Percentiles rank a stretch among this genome's conserved stretches.
Conservation (phyloP, 2,113 vertebrate species). For the Eptesicus fuscus region DNA sequence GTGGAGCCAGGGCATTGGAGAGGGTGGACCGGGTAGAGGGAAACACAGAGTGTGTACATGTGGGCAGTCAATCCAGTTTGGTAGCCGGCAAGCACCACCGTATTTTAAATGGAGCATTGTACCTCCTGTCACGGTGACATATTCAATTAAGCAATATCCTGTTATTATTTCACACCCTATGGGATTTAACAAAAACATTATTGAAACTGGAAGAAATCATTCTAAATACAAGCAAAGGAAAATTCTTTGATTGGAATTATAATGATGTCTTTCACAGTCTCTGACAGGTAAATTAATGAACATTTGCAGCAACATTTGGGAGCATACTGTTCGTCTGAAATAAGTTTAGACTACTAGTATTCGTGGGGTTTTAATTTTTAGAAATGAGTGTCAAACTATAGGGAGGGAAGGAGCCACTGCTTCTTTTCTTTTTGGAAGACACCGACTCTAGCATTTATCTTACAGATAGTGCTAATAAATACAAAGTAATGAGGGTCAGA, state of each 20-base stretch:
- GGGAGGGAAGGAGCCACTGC: neutral
- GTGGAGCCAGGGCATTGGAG: neutral
- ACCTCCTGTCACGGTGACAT: conserved; percentile 34
- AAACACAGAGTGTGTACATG: neutral
- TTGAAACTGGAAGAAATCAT: conserved; percentile 62
- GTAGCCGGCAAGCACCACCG: neutral
- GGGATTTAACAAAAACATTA: conserved; percentile 66
- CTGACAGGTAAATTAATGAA: conserved; percentile 63
- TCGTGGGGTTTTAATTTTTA: conserved; percentile 14
- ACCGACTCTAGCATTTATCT: neutral
- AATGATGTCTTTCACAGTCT: conserved; percentile 60
- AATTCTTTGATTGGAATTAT: conserved; percentile 61
- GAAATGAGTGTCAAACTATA: neutral
- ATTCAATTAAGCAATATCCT: conserved; percentile 54
- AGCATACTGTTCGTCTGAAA: conserved; percentile 50
- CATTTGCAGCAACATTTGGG: conserved; percentile 51
- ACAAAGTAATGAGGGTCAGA: neutral
- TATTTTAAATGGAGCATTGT: conserved; percentile 52
- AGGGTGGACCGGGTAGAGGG: neutral
- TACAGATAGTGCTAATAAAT: neutral
- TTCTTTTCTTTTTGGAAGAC: neutral
- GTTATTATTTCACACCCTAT: conserved; percentile 62
- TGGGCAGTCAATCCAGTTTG: conserved; percentile 45
- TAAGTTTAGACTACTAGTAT: conserved; percentile 13
- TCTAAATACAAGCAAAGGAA: conserved; percentile 64